Percentiles rank a stretch among this genome's conserved stretches.
Evolutionary conservation across 2,888 invertebrate species (phyloP).

Genomic region (Luperina testacea): DNA sequence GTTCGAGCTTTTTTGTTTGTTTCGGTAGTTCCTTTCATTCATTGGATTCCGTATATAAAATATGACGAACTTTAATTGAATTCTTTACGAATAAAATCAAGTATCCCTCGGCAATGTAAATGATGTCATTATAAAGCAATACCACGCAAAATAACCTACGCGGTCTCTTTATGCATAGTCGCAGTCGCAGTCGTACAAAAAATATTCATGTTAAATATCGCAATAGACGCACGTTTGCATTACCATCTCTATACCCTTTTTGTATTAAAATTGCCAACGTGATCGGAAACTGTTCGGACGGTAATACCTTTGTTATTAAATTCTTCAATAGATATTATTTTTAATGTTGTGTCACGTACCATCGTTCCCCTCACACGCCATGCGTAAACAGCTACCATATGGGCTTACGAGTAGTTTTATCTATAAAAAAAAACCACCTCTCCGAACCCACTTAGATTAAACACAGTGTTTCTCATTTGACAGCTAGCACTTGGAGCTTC

Average conservation of each 20-base stretch:
- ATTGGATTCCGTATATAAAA: neutral
- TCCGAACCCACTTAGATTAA: slow-evolving; percentile 34
- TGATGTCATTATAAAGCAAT: neutral
- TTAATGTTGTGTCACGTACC: slow-evolving; percentile 72
- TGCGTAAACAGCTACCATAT: slow-evolving; percentile 64
- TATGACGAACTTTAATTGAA: neutral
- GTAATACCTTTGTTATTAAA: slow-evolving; percentile 71
- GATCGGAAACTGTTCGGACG: slow-evolving; percentile 65
- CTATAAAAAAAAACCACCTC: slow-evolving; percentile 15
- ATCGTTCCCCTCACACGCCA: slow-evolving; percentile 64
- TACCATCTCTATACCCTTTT: slow-evolving; percentile 56
- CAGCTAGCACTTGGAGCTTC: slow-evolving; percentile 34
- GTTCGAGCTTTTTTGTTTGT: slow-evolving; percentile 9
- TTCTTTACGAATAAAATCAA: neutral
- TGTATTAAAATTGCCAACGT: slow-evolving; percentile 69
- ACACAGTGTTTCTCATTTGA: slow-evolving; percentile 40
- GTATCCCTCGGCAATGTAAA: neutral
- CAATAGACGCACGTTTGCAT: slow-evolving; percentile 62
- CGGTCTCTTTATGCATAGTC: slow-evolving; percentile 15
- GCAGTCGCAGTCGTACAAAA: slow-evolving; percentile 1
- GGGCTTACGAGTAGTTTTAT: slow-evolving; percentile 54
- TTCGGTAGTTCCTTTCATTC: slow-evolving; percentile 20
- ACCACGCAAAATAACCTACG: neutral
- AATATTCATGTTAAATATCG: slow-evolving; percentile 32
- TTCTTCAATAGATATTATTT: slow-evolving; percentile 68